A percentile compares a stretch with the other conserved stretches of the same genome.
phyloP scores from a whole-genome alignment of 1,140 invertebrate species.

The Helicoverpa armigera region DNA sequence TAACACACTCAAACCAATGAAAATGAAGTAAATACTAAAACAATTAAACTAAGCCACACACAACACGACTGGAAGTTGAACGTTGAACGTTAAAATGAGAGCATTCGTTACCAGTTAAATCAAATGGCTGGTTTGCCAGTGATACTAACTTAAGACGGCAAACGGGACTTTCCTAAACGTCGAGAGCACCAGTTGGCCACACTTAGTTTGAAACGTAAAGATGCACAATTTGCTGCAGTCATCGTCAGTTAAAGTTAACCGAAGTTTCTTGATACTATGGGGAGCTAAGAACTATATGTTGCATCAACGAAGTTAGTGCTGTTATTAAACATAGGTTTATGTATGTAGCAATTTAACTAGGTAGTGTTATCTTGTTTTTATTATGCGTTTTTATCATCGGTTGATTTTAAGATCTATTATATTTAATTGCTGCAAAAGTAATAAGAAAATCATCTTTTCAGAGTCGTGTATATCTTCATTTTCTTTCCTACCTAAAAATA shows the following conservation, averaged over 20 bases:
- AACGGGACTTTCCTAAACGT: conserved; percentile 54
- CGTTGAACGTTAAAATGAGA: conserved; percentile 35
- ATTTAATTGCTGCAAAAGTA: too few relatives aligned
- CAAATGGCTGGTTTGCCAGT: conserved; percentile 53
- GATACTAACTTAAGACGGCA: conserved; percentile 56
- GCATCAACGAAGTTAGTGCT: neutral
- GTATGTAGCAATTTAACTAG: too few relatives aligned
- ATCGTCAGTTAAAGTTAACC: conserved; percentile 29
- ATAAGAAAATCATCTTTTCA: too few relatives aligned
- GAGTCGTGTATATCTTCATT: neutral
- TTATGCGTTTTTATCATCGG: too few relatives aligned
- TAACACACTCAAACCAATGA: neutral
- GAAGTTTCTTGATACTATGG: conserved; percentile 11
- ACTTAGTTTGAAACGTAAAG: conserved; percentile 53
- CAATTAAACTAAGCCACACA: conserved; percentile 1
- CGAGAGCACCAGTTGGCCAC: conserved; percentile 54
- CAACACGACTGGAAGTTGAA: conserved; percentile 8
- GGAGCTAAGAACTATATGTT: neutral
- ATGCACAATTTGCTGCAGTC: conserved; percentile 48
- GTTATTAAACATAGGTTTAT: neutral
- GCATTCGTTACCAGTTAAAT: conserved; percentile 56
- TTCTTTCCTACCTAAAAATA: neutral
- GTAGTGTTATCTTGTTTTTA: too few relatives aligned
- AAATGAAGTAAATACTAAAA: conserved; percentile 17
- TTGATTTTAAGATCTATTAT: too few relatives aligned